Base-by-base conservation (phyloP, 2,797 vertebrate species). In the Amphiprion clarkii region DNA sequence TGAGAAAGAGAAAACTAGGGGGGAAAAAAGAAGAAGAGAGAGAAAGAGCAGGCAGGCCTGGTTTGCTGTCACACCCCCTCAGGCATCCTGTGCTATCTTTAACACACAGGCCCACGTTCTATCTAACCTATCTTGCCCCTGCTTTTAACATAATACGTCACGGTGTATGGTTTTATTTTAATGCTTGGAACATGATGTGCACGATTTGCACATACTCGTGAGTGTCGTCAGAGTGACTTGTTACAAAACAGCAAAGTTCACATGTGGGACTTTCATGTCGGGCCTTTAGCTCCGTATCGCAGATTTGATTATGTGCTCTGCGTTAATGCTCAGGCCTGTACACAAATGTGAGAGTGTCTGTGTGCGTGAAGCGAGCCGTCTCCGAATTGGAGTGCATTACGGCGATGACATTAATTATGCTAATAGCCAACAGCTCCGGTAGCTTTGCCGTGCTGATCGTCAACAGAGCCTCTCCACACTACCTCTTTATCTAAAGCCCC, bases 31-130 rank as follows among this genome's bases (percentile, higher is more conserved):
- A 64, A 68, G 21, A 67, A 79, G 74, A 76, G 76, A 82, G 64
- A 78, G 74, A 77, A 77, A 81, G 84, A 81, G 82, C 83, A 87
- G 79, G 85, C 82, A 78, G 87, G 70, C 82, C 79, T 88, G 83
- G 78, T 88, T 82, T 87, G 85, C 85, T 88, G 89, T 91, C 92
- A 85, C 90, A 81, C 90, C 85, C 87, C 89, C 85, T 87, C 83
- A 85, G 87, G 89, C 90, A 60, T 87, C 78, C 78, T 88, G 88
- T 83, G 88, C 89, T 93, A 91, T 93, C 89, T 92, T 89, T 92
- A 93, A 88, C 90, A 87, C 87, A 76, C 90, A 89, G 90, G 84
- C 90, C 90, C 79, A 88, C 76, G 81, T 89, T 89, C 80, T 82
- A 76, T 91, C 87, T 87, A 88, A 91, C 91, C 89, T 90, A 86